Base-by-base conservation (phyloP, 35 echinoderm and acorn worm genomes). In the Nesometra sesokonis region DNA sequence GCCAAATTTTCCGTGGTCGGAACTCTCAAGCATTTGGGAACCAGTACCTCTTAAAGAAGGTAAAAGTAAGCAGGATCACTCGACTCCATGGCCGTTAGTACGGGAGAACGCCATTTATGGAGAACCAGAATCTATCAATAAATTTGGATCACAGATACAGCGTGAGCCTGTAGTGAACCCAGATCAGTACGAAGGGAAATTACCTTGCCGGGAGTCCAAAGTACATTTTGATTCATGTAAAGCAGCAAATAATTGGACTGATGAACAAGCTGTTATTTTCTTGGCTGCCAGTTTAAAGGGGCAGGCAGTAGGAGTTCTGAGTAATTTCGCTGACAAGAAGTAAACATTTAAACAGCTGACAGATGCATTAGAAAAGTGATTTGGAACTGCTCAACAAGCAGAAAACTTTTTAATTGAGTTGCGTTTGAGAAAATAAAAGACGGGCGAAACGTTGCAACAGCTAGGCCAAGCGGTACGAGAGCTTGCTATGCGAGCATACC, bases 341-440 rank as follows among this genome's bases (percentile, higher is more conserved):
- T 5, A 87, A 7, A 17, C 23, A 87, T 88, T 82, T 36, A 30
- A 35, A 32, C 57, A 88, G 2, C 32, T 88, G 39, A 35, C 34
- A 9, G 29, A 78, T n/a, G 11, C 46, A n/a, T 37, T 89, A 0
- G 77, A 36, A 81, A 1, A 11, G 27, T 80, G 52, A 57, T 89
- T 83, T 84, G 87, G 87, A 19, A 79, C 87, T 23, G 46, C 79
- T 30, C 80, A 84, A 67, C 80, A 84, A 38, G 87, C 88, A 23
- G 88, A 90, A 78, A 85, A 90, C 36, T 90, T 77, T 78, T 35
- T 86, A 35, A 37, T 77, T 33, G 76, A 90, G 36, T 36, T 90
- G 19, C 32, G 83, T 11, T 38, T 23, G 5, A 30, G 82, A 4
- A 85, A 37, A 35, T 47, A 90, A 32, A 35, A 31, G 0, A 34